Evolutionary conservation across 2,888 invertebrate genomes (phyloP), one percentile per base, ranked within the genome.

Genomic region (Hyppa rectilinea): DNA sequence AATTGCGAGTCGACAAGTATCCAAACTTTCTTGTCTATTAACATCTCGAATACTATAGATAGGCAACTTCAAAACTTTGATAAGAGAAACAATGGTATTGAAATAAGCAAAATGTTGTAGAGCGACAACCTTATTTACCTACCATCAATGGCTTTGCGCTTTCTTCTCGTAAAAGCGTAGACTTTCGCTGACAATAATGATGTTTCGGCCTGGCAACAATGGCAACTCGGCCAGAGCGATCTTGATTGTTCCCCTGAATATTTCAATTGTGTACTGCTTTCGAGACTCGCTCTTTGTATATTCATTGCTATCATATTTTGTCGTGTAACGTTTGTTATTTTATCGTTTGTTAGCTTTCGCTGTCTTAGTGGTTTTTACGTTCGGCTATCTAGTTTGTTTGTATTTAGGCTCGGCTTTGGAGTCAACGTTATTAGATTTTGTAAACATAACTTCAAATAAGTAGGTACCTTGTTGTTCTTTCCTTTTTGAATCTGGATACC

Each of bases 181-280:
- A 91, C 90, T 92, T 91, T 92, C 89, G 86, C 89, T 87, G 89
- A 89, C 89, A 89, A 90, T 91, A 91, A 91, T 90, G 90, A 92
- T 91, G 92, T 92, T 89, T 89, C 87, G 88, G 87, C 85, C 85
- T 85, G 80, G 81, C 83, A 89, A 90, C 90, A 89, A 89, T 89
- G 87, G 87, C 86, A 89, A 87, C 89, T 85, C 85, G 82, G 86
- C 79, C 85, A 84, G 85, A 87, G 86, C 88, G 85, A 90, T 89
- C 89, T 90, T 90, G 90, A 91, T 91, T 90, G 90, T 90, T 88
- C 87, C 83, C 75, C 84, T 86, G 87, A 87, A 89, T 87, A 89
- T 91, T 91, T 90, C 90, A 90, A 91, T 90, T 88, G 91, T 87
- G 83, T 83, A 87, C 86, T 85, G 85, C 87, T 88, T 90, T 88